Evolutionary conservation across 2,888 invertebrate species (phyloP).

Genomic region (Hirtodrosophila histrioides): DNA sequence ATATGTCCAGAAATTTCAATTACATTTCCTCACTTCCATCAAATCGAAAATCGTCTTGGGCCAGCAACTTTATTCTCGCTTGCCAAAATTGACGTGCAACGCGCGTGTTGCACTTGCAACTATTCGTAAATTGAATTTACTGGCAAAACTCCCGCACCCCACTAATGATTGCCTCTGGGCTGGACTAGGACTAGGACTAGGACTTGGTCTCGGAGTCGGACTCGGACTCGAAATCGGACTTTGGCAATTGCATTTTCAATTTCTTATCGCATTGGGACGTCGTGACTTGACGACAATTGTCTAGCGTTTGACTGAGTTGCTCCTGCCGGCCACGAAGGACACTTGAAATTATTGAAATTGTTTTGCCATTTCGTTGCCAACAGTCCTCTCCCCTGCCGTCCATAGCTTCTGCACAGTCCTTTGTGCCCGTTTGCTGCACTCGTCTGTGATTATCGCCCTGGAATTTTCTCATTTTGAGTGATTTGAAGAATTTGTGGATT

Average conservation of each 20-base stretch:
- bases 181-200: constrained; percentile 12
- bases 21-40: constrained; percentile 78
- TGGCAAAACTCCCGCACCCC: constrained; percentile 28
- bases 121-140: constrained; percentile 79
- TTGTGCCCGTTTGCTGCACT: constrained; percentile 44
- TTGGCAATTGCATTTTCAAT: constrained; percentile 71
- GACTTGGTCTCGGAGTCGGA: constrained; percentile 51
- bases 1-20: constrained; percentile 70
- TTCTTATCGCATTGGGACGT: constrained; percentile 61
- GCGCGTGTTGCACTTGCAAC: constrained; percentile 73
- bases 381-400: constrained; percentile 1
- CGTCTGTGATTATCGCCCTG: constrained; percentile 70
- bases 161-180: constrained; percentile 18
- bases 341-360: constrained; percentile 81
- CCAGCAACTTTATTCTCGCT: constrained; percentile 34
- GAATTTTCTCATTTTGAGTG: constrained; percentile 80
- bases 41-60: constrained; percentile 57
- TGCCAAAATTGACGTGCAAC: constrained; percentile 54
- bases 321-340: constrained; percentile 70
- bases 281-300: constrained; percentile 73
- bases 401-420: constrained; percentile 25
- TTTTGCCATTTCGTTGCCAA: constrained; percentile 68
- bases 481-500: constrained; percentile 79
- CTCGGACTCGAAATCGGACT: constrained; percentile 37
- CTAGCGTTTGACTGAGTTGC: constrained; percentile 45